Evolutionary conservation across 2,797 vertebrate genomes (phyloP), one percentile per base, ranked within the genome.

Genomic region (Periparus ater): DNA sequence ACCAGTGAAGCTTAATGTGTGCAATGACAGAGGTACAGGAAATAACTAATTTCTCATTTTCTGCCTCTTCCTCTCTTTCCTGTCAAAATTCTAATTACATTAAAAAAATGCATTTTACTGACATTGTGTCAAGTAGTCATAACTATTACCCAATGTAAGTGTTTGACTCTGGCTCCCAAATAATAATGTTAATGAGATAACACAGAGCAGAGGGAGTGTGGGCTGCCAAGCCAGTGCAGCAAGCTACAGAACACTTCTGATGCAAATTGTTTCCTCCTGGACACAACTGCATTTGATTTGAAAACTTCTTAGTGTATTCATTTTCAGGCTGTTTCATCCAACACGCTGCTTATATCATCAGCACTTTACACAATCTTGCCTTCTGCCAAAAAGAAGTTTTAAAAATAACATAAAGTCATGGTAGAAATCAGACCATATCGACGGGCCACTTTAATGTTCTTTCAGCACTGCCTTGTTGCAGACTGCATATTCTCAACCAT

Each of bases 41-140:
- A 95, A 96, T 78, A 91, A 70, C 89, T 90, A 90, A 95, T 95
- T 93, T 84, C 94, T 95, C 83, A 90, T 96, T 94, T 95, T 96
- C 85, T 91, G 92, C 74, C 71, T 94, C 89, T 92, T 95, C 95
- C 95, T 93, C 91, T 81, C 94, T 93, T 91, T 96, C 94, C 94
- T 94, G 88, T 92, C 62, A 96, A 91, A 96, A 86, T 89, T 76
- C 85, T 94, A 96, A 96, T 96, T 94, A 81, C 17, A 91, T 20
- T 63, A 7, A 74, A 94, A 93, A 93, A 93, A 72, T 8, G 48
- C 80, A 85, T 91, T 93, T 94, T 85, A 76, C 93, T 92, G 92
- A 94, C 92, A 88, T 88, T 79, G 79, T 95, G 89, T 93, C 89
- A 95, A 94, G 85, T 92, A 91, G 53, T 57, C 79, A 32, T 89